phyloP scores from a whole-genome alignment of 2,888 invertebrate species.

The Mythimna lalbum region DNA sequence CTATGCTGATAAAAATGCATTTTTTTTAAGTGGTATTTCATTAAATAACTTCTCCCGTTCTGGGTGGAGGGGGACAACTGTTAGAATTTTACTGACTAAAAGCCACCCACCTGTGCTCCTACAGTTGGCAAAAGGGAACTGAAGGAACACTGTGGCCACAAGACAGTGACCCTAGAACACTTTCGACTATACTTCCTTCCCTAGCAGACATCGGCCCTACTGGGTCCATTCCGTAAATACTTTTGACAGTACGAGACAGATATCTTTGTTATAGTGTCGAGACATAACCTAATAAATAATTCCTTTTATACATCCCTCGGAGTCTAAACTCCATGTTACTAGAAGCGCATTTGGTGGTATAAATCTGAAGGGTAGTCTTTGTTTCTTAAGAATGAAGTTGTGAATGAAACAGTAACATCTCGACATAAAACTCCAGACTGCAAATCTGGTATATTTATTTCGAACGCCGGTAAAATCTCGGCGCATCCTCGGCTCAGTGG shows the following conservation, averaged over 20 bases:
- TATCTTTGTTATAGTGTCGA: slow-evolving; percentile 17
- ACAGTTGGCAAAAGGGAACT: no score
- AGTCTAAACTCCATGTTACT: slow-evolving; percentile 30
- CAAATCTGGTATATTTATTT: slow-evolving; percentile 87
- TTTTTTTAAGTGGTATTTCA: slow-evolving; percentile 11
- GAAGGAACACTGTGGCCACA: no score
- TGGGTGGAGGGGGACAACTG: no score
- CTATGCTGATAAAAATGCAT: slow-evolving; percentile 40
- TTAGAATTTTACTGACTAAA: no score
- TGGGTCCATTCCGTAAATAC: not conserved
- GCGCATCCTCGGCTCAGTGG: slow-evolving; percentile 79
- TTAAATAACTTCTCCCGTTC: no score
- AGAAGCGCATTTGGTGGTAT: slow-evolving; percentile 46
- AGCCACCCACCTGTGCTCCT: no score
- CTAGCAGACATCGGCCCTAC: no score
- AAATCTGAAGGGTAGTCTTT: slow-evolving; percentile 62
- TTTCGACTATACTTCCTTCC: no score
- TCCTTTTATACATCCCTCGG: slow-evolving; percentile 40
- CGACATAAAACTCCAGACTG: slow-evolving; percentile 75
- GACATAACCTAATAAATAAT: slow-evolving; percentile 45
- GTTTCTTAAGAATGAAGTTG: slow-evolving; percentile 67
- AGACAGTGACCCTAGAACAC: no score
- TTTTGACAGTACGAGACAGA: not conserved
- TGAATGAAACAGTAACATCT: slow-evolving; percentile 78
- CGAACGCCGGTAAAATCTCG: slow-evolving; percentile 82